Percentiles rank a stretch among this genome's conserved stretches.
Evolutionary conservation across 2,113 vertebrate species (phyloP).

Genomic region (Desmodus rotundus): DNA sequence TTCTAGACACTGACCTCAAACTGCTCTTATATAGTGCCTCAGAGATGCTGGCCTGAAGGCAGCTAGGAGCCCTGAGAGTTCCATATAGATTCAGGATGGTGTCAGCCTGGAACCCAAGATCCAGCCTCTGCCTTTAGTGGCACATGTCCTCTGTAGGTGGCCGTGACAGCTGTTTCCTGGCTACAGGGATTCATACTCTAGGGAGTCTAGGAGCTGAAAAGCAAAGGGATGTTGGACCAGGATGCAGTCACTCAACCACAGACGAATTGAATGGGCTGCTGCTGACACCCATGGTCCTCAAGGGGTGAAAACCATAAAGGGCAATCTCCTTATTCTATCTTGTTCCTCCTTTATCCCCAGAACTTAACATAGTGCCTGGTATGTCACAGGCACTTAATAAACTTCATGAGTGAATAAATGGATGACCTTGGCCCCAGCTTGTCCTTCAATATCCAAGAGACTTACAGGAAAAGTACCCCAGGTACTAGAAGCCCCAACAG

Average conservation of each 20-base stretch:
- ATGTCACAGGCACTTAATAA: background rate
- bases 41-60: conserved; percentile 6
- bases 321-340: background rate
- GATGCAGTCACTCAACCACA: background rate
- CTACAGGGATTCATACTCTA: background rate
- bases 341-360: background rate
- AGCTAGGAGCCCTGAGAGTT: background rate
- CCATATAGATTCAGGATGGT: background rate
- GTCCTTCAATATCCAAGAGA: background rate
- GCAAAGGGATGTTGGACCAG: background rate
- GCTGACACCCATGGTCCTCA: background rate
- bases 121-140: background rate
- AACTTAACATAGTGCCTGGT: background rate
- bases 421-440: background rate
- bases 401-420: background rate
- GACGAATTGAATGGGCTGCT: background rate
- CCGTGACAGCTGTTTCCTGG: background rate
- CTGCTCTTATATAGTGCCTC: background rate
- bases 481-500: background rate
- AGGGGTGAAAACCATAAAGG: background rate
- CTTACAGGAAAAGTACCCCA: background rate
- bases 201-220: background rate
- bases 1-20: background rate
- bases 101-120: background rate
- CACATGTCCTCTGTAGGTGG: background rate